Evolutionary conservation across 2,888 invertebrate genomes (phyloP).

Genomic region (Onchidella celtica): DNA sequence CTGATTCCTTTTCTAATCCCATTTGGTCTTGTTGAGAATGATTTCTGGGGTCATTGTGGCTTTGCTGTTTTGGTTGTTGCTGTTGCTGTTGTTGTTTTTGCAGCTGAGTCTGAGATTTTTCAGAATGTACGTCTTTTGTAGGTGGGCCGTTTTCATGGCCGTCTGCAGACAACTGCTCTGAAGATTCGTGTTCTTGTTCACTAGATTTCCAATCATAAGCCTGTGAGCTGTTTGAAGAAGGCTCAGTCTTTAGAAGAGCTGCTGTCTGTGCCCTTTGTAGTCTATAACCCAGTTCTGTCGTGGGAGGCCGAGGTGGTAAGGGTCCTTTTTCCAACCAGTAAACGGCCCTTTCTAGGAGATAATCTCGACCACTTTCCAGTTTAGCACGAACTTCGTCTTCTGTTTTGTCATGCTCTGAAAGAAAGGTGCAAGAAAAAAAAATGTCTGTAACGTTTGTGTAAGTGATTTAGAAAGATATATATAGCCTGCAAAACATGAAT

Average conservation of each 20-base stretch:
- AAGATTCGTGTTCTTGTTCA: too few species aligned
- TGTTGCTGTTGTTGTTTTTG: not conserved
- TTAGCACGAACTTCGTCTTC: constrained; percentile 8
- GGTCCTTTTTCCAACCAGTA: constrained; percentile 62
- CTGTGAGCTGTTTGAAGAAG: too few species aligned
- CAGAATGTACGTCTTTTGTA: too few species aligned
- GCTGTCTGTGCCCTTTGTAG: constrained; percentile 55
- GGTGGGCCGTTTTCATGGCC: too few species aligned
- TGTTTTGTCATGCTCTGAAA: not conserved
- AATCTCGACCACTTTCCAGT: constrained; percentile 55
- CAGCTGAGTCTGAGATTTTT: too few species aligned
- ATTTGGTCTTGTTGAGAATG: too few species aligned
- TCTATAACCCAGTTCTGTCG: constrained; percentile 59
- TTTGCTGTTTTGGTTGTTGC: not conserved
- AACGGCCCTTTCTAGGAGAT: constrained; percentile 59
- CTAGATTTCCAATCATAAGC: too few species aligned
- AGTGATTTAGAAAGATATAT: too few species aligned
- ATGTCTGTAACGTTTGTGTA: not conserved
- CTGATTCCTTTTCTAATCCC: too few species aligned
- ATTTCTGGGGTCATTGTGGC: not conserved
- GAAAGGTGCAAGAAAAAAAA: not conserved
- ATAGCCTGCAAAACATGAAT: too few species aligned
- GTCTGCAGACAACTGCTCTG: too few species aligned
- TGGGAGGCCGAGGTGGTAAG: constrained; percentile 60
- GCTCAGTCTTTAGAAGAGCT: too few species aligned